phyloP scores from a whole-genome alignment of 2,113 vertebrate genomes.

The Meleagris gallopavo region DNA sequence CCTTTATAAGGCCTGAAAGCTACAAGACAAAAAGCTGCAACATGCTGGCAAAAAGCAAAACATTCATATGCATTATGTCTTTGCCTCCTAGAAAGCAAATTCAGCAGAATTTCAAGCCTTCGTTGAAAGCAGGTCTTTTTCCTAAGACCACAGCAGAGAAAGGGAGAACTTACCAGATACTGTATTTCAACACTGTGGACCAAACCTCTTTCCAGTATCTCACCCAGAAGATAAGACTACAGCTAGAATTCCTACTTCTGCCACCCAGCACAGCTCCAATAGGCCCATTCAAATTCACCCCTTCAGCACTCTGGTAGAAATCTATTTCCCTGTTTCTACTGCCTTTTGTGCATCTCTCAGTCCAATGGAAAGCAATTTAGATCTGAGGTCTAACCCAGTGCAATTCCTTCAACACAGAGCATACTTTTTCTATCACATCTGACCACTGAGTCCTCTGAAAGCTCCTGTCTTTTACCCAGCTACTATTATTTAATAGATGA shows the following conservation, averaged over 20 bases:
- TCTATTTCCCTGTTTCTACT: neutral
- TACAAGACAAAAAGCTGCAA: neutral
- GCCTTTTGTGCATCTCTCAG: neutral
- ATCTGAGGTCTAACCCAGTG: neutral
- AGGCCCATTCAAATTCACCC: neutral
- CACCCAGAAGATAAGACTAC: neutral
- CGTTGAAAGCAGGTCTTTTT: neutral
- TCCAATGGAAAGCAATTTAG: neutral
- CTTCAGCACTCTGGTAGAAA: rapidly evolving
- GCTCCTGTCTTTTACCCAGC: neutral
- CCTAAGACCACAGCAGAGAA: neutral
- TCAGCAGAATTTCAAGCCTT: neutral
- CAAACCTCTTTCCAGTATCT: neutral
- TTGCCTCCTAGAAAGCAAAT: neutral
- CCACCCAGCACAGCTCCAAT: neutral
- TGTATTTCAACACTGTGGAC: neutral
- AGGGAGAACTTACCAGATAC: neutral
- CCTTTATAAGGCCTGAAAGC: neutral
- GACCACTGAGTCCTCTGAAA: neutral
- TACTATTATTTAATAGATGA: neutral
- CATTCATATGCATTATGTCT: neutral
- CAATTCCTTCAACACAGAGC: neutral
- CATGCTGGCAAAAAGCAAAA: neutral
- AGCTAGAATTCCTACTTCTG: neutral
- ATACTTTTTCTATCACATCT: neutral